Base-by-base conservation (phyloP, 2,113 vertebrate genomes). In the Pelvicachromis taeniatus region DNA sequence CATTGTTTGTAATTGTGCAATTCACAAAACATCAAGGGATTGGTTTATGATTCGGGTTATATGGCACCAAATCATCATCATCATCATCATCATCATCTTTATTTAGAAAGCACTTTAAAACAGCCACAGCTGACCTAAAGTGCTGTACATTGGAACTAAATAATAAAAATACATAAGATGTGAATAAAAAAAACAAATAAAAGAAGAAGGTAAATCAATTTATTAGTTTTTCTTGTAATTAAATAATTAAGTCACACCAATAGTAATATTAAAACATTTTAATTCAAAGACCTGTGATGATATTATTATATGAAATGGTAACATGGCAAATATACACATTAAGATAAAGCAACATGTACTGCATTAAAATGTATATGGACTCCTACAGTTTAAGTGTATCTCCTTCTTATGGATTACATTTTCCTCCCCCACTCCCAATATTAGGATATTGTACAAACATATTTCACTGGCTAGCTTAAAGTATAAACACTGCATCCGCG, bases 351-450 rank as follows among this genome's bases (percentile, higher is more conserved):
- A 29, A 4, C 23, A 4, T 7, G 40, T 48, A 8, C 21, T 48
- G 40, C 10, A 26, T 29, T 48, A 70, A 17, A 48, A 48, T 73
- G 17, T 17, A 48, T 17, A 48, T 73, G 23, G 9, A 48, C 17
- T 31, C 5, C 19, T 10, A 73, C 42, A 23, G 7, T 73, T 50
- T 70, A 1, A 73, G 23, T 31, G 13, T 17, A 10, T 70, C 9
- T 1, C 1, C 14, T 73, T 29, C 13, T 26, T 70, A 45, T 42
- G 0, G 5, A 14, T 83, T 19, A 6, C n/a, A 23, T 61, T n/a
- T 1, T n/a, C 4, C 9, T 1, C 1, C 50, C 9, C n/a, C 1
- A 1, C 1, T 9, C 9, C 2, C 21, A 2, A 9, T 9, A 9
- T 42, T 68, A 6, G n/a, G n/a, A 42, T 68, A 42, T 16, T 14